Conservation (phyloP, 2,797 vertebrate genomes). For the Gambelia wislizenii region DNA sequence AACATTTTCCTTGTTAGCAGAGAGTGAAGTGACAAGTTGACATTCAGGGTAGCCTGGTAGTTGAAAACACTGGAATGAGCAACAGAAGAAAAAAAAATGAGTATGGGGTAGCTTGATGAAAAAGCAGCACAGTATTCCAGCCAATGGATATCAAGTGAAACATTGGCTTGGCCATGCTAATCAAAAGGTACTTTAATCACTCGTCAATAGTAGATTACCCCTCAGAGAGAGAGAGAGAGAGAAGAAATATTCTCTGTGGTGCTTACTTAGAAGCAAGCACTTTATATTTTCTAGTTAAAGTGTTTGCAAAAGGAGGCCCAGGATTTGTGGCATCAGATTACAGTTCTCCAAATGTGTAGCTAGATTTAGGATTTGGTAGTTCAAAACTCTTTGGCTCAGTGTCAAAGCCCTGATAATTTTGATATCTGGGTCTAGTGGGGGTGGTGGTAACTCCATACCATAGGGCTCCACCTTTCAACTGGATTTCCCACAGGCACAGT, state of each 20-base stretch:
- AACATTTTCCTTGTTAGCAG: not conserved
- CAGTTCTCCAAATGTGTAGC: not conserved
- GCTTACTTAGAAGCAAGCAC: not conserved
- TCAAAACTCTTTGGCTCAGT: not conserved
- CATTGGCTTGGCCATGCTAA: not conserved
- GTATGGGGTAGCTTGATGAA: not conserved
- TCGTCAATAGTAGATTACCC: not conserved
- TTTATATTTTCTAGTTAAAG: not conserved
- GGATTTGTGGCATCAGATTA: not conserved
- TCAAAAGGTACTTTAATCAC: not conserved
- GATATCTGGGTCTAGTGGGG: not conserved
- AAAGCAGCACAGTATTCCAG: not conserved
- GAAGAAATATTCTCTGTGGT: not conserved
- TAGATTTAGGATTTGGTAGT: not conserved
- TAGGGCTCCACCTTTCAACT: not conserved
- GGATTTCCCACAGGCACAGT: not conserved
- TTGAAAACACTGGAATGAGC: not conserved
- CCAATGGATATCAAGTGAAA: not conserved
- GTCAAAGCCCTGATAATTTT: not conserved
- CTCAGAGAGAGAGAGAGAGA: not conserved
- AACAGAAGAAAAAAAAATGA: not conserved
- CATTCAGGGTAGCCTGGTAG: not conserved
- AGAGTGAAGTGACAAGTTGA: not conserved
- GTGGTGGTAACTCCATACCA: not conserved
- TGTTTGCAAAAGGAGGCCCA: not conserved